Base-by-base conservation (phyloP, 2,797 vertebrate genomes). In the Diplodus sargus region DNA sequence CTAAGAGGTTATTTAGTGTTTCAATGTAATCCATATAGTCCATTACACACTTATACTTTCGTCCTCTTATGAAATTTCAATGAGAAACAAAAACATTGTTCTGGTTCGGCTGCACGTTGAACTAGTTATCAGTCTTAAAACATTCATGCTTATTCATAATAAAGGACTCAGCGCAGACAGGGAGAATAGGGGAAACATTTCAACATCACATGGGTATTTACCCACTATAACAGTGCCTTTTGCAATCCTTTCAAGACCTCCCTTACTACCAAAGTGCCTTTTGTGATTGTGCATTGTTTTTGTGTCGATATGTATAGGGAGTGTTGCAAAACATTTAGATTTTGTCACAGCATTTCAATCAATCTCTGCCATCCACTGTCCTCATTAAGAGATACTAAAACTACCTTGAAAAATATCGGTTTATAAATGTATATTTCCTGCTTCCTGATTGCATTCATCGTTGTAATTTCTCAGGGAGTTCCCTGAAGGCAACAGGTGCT, bases 81-180 rank as follows among this genome's bases (percentile, higher is more conserved):
- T 83, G 80, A 86, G 47, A 57, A 30, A 72, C 57, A 80, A 87
- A 89, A 82, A 83, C 76, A 89, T 48, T 81, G 85, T 78, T 81
- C 79, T 82, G 76, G 84, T 89, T 89, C 82, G 72, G 68, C 80
- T 87, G 49, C 69, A 72, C 88, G 87, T 89, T 84, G 56, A 83
- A 87, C 74, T 78, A 78, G 78, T 88, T 86, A 91, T 88, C 78
- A 65, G 62, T 76, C 71, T 57, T 92, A 60, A 91, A 93, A 92
- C 70, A 89, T 90, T 90, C 62, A 92, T 88, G 85, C 69, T 76
- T 87, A 82, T 91, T 89, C 80, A 87, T 90, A 77, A 84, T 89
- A 68, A 84, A 92, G 63, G 77, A 85, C 30, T 66, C 51, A 0
- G 60, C 49, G 70, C 49, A 58, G 72, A 83, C 28, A 0, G 28